phyloP scores from a whole-genome alignment of 2,113 vertebrate genomes.

The Glaucidium brasilianum region DNA sequence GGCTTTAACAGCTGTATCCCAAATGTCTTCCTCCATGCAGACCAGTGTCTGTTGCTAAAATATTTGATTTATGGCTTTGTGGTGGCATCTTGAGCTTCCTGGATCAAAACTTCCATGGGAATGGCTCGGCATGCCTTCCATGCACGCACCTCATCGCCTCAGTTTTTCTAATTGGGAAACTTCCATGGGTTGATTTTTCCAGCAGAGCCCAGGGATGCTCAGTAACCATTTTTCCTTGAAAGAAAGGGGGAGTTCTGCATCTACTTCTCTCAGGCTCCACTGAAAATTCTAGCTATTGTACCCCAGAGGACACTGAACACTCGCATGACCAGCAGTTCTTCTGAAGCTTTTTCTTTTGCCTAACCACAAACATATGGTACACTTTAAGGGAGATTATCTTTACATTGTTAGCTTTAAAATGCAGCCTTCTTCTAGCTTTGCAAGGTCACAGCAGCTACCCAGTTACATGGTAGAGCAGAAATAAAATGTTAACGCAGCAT shows the following conservation, averaged over 20 bases:
- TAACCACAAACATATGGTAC: conserved; percentile 29
- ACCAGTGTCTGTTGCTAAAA: neutral
- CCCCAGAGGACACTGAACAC: neutral
- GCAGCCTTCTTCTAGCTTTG: neutral
- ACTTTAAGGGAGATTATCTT: conserved; percentile 37
- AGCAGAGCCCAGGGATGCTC: neutral
- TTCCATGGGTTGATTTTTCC: neutral
- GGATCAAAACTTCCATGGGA: neutral
- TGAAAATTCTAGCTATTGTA: neutral
- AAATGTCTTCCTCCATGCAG: neutral
- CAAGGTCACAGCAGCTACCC: conserved; percentile 21
- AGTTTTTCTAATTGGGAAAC: neutral
- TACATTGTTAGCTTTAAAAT: conserved; percentile 9
- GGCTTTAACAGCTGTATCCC: neutral
- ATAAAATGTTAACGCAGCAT: neutral
- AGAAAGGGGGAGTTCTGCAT: neutral
- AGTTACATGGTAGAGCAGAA: neutral
- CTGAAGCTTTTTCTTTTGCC: neutral
- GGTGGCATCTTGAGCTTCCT: neutral
- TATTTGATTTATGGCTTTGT: neutral
- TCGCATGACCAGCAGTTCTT: rapidly evolving
- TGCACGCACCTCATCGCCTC: neutral
- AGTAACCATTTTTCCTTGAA: neutral
- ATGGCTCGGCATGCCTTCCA: neutral
- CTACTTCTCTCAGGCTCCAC: neutral